Base-by-base conservation (phyloP, 2,113 vertebrate species). In the Crotalus helleri region DNA sequence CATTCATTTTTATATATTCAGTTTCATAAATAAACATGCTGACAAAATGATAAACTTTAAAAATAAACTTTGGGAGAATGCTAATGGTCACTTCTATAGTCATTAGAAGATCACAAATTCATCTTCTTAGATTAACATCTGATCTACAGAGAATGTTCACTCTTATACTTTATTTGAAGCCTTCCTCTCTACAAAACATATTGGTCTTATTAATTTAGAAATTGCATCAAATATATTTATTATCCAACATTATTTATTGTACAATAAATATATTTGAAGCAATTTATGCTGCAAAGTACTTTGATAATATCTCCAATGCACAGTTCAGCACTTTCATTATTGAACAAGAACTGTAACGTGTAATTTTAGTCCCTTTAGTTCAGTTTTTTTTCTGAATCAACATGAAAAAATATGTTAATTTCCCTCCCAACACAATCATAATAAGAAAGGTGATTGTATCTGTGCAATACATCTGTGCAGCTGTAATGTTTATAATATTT, bases 341-440 rank as follows among this genome's bases (percentile, higher is more conserved):
- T 86, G 85, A 29, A 91, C 59, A 88, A 29, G 91, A 88, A 88
- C 86, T 89, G 51, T 59, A 44, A 44, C 85, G 44, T 64, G 85
- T 59, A 91, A 85, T 90, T 49, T 89, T 85, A 85, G 46, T 91
- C 64, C 89, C 61, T 55, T 91, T 46, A 87, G 58, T 55, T 90
- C 90, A 90, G 85, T 90, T 51, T 59, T 61, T 39, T 46, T 3
- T 39, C 44, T 49, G 46, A 53, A 69, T 74, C 51, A 55, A 58
- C 88, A 92, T 90, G 88, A 92, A 92, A 89, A 92, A 85, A 92
- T 92, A 92, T 92, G 54, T 92, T 92, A 85, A 92, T 91, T 88
- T 61, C 24, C 44, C 26, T 49, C 59, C 57, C 90, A 91, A 33
- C 85, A 87, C 87, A 86, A 88, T 90, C 24, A 51, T 89, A 92